These are phyloP conservation scores for Callopanchax toddi DNA, from an alignment of 2,113 vertebrate species.

Conservation along the genomic window DNA sequence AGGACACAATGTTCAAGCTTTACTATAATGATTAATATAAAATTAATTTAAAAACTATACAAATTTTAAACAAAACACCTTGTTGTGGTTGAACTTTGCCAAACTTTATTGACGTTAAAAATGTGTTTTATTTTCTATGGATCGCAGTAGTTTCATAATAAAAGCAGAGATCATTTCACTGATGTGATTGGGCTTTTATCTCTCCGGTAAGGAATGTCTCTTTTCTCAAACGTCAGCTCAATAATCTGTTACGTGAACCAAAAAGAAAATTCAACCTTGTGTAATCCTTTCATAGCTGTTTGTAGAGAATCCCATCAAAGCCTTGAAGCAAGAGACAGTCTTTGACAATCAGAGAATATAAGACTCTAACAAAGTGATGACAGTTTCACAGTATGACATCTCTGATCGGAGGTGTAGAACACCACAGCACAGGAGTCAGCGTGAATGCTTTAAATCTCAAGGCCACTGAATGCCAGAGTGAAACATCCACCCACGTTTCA, in stretches of 20 bases:
- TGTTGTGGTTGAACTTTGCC: too few relatives aligned
- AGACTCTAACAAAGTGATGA: conserved; percentile 14
- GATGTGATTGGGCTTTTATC: too few relatives aligned
- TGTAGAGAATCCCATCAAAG: conserved; percentile 4
- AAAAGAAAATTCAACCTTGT: background rate
- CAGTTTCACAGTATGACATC: background rate
- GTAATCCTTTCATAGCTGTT: conserved; percentile 12
- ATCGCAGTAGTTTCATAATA: too few relatives aligned
- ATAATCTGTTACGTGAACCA: background rate
- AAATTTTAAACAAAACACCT: too few relatives aligned
- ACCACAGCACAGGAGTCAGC: background rate
- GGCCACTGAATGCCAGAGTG: conserved; percentile 21
- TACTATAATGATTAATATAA: too few relatives aligned
- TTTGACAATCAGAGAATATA: conserved; percentile 24
- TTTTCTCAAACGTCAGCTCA: background rate
- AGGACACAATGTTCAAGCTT: too few relatives aligned
- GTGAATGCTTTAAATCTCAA: conserved; percentile 42
- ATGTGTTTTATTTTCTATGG: too few relatives aligned
- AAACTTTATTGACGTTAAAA: too few relatives aligned
- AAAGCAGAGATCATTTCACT: too few relatives aligned
- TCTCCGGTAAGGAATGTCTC: too few relatives aligned
- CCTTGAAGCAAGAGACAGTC: conserved; percentile 16
- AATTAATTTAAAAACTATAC: too few relatives aligned
- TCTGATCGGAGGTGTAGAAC: conserved; percentile 10
- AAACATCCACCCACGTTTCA: conserved; percentile 43